Evolutionary conservation across 2,888 invertebrate genomes (phyloP), one percentile per base, ranked within the genome.

Genomic region (Lagria hirta): DNA sequence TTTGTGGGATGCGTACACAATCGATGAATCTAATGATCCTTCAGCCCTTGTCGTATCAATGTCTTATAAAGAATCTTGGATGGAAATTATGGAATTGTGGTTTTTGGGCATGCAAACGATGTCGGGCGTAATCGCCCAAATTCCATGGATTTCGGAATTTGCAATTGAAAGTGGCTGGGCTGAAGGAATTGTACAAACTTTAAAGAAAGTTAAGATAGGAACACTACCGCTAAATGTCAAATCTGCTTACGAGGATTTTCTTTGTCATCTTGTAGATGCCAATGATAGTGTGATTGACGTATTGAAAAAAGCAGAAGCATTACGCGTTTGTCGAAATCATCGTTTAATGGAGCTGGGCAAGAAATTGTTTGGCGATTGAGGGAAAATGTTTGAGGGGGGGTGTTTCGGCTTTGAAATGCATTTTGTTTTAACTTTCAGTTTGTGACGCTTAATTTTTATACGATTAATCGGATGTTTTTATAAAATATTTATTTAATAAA

Each of bases 141-240:
- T 92, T 48, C 89, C 91, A 2, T 92, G 92, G 92, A 83, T 92
- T 49, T 88, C 89, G 0, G 90, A 92, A 61, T 92, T 92, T 71
- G 86, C 90, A 3, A 84, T 93, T 46, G 93, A 93, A 61, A 91
- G 91, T 66, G 93, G 93, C n/a, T 94, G 93, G 91, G 87, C 89
- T 2, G 85, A 89, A 65, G 92, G 91, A 6, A 91, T 93, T 40
- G 78, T 90, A 34, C 84, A 84, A 60, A 86, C 86, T 57, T 75
- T 94, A 52, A 82, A 82, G 50, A 87, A 88, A 72, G 90, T 92
- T 1, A 88, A 87, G 72, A 79, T 86, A 55, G 90, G 89, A 35
- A 84, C 86, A 2, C 73, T 93, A 30, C 86, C 86, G 18, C 82
- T 86, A 0, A 91, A 89, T 69, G 85, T 91, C 0, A 89, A 91